These are phyloP conservation scores for Calliopsis andreniformis DNA, from an alignment of 1,140 invertebrate species.

Conservation along the genomic window DNA sequence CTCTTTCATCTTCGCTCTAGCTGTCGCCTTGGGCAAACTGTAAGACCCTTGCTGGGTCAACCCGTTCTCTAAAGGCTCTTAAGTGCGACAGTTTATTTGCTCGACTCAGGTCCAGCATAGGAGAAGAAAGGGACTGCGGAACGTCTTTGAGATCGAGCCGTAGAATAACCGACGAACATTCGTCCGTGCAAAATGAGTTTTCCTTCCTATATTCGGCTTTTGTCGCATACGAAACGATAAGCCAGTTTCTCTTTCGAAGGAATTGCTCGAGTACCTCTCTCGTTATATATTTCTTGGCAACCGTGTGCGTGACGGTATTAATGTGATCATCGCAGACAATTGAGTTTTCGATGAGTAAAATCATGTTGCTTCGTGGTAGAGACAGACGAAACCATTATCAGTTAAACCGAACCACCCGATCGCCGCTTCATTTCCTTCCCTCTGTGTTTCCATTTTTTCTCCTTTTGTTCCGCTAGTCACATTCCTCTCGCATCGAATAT, in stretches of 20 bases:
- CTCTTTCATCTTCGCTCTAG: slow-evolving; percentile 70
- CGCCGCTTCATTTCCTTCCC: background rate
- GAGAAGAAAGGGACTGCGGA: slow-evolving; percentile 9
- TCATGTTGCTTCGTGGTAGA: too few relatives aligned
- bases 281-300: too few relatives aligned
- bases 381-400: too few relatives aligned
- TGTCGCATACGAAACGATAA: background rate
- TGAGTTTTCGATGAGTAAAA: too few relatives aligned
- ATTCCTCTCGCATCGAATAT: slow-evolving; percentile 5
- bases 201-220: background rate
- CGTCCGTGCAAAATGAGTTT: slow-evolving; percentile 35
- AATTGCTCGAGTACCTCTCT: too few relatives aligned
- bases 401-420: slow-evolving; percentile 4
- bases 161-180: background rate
- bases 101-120: slow-evolving; percentile 20
- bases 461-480: slow-evolving; percentile 11
- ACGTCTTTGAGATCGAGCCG: slow-evolving; percentile 37
- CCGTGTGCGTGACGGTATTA: too few relatives aligned
- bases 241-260: too few relatives aligned
- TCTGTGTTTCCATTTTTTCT: slow-evolving; percentile 27
- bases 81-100: slow-evolving; percentile 67
- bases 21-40: slow-evolving; percentile 63
- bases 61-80: slow-evolving; percentile 51
- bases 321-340: too few relatives aligned
- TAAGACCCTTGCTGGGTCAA: slow-evolving; percentile 56